A percentile compares a stretch with the other conserved stretches of the same genome.
These are phyloP conservation scores for Zosterops borbonicus DNA, from an alignment of 2,113 vertebrate species.

Conservation along the genomic window DNA sequence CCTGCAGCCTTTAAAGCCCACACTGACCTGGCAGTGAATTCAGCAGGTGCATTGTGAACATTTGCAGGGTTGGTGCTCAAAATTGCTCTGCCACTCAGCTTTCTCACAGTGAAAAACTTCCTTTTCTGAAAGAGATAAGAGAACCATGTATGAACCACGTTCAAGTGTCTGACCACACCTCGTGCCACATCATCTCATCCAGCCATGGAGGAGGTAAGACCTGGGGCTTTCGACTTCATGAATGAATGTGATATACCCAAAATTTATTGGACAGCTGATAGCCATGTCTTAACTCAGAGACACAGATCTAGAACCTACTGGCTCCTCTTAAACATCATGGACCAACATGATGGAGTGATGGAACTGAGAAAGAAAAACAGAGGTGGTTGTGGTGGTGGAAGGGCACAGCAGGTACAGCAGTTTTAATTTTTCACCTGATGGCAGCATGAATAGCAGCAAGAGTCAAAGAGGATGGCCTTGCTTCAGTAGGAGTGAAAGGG, in stretches of 20 bases:
- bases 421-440: neutral
- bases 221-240: neutral
- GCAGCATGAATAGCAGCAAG: neutral
- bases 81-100: neutral
- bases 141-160: fast-evolving
- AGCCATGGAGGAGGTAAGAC: too few relatives aligned
- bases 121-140: neutral
- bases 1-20: neutral
- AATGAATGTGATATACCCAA: too few relatives aligned
- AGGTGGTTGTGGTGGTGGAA: neutral
- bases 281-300: neutral
- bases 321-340: neutral
- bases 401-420: fast-evolving
- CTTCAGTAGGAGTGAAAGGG: neutral
- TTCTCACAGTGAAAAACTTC: neutral
- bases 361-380: neutral
- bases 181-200: neutral
- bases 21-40: neutral
- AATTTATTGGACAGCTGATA: neutral
- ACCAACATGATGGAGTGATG: too few relatives aligned
- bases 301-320: neutral
- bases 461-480: neutral
- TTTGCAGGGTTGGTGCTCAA: neutral
- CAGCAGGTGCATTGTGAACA: neutral
- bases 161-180: neutral